Base-by-base conservation (phyloP, 2,888 invertebrate species). In the Agrotis clavis region DNA sequence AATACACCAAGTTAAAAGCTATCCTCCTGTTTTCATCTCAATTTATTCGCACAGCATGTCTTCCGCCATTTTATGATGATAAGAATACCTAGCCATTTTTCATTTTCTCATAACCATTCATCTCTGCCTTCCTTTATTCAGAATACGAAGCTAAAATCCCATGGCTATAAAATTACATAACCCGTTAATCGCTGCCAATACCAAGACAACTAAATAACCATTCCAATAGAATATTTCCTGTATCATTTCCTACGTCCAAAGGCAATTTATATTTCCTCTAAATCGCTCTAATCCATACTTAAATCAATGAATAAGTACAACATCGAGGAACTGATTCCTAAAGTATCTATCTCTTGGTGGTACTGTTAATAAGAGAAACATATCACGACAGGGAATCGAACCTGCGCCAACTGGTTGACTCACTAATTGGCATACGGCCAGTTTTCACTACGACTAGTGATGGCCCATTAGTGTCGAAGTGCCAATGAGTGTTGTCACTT, bases 391-490 rank as follows among this genome's bases (percentile, higher is more conserved):
- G 69, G 81, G 86, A 85, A 81, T 81, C 85, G 86, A 87, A 88
- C 79, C 84, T 74, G 83, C 80, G 77, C 85, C 79, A 83, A 85
- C 85, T 84, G 82, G 86, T 85, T 81, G 75, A 79, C 83, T 84
- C 81, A 81, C 88, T 90, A 88, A 89, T 90, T 90, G 89, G 89
- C 89, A 84, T 77, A 84, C 75, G 74, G 82, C 89, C 89, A 89
- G 89, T 87, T 88, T 86, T 84, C 85, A 69, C 83, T 79, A 67
- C 63, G 50, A 64, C 72, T 85, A 85, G 86, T 84, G 81, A 67
- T 78, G 83, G 67, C 67, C 45, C 50, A 59, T 75, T 69, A 56
- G 54, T 63, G 5, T 9, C 60, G n/a, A 51, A 81, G 76, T 80
- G 53, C 48, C 59, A 64, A 54, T 72, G 41, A 57, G 57, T 57